These are phyloP conservation scores for Notarius quadriscutis DNA, from an alignment of 2,113 vertebrate species.

Conservation along the genomic window DNA sequence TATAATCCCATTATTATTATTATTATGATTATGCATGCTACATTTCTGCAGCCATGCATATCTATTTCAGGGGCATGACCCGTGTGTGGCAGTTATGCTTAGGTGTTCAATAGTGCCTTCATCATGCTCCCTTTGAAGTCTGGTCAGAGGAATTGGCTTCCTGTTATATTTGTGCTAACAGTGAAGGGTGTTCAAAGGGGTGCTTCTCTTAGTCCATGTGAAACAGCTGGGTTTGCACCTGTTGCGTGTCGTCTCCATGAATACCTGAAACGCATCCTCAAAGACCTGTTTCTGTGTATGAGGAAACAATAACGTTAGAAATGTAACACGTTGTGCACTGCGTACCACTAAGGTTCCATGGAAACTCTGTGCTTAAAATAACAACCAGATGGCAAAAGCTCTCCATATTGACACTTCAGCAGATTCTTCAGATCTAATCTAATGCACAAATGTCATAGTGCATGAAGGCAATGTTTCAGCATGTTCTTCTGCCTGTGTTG, in stretches of 20 bases:
- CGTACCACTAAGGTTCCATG: conserved; percentile 26
- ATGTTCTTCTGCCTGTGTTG: not conserved
- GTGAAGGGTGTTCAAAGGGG: conserved; percentile 34
- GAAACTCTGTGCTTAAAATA: conserved; percentile 27
- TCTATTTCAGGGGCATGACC: conserved; percentile 4
- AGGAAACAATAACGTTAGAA: conserved; percentile 25
- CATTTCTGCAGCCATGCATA: conserved; percentile 2
- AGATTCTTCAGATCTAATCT: not conserved
- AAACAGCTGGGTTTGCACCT: conserved; percentile 45
- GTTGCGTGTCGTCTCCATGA: conserved; percentile 44
- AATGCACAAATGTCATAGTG: not conserved
- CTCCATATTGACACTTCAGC: not conserved
- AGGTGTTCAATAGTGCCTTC: conserved; percentile 10
- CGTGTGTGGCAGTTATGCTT: conserved; percentile 5
- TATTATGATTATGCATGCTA: not conserved
- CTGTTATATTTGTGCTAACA: conserved; percentile 39
- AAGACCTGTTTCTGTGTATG: not conserved
- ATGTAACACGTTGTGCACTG: conserved; percentile 16
- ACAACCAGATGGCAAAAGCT: conserved; percentile 1
- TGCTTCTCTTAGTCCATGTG: conserved; percentile 14
- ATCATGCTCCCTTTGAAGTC: conserved; percentile 28
- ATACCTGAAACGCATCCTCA: conserved; percentile 41
- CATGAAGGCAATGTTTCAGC: not conserved
- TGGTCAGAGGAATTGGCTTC: conserved; percentile 34
- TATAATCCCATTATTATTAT: conserved; percentile 19